Base-by-base conservation (phyloP, 2,888 invertebrate species). In the Bellardia bayeri region DNA sequence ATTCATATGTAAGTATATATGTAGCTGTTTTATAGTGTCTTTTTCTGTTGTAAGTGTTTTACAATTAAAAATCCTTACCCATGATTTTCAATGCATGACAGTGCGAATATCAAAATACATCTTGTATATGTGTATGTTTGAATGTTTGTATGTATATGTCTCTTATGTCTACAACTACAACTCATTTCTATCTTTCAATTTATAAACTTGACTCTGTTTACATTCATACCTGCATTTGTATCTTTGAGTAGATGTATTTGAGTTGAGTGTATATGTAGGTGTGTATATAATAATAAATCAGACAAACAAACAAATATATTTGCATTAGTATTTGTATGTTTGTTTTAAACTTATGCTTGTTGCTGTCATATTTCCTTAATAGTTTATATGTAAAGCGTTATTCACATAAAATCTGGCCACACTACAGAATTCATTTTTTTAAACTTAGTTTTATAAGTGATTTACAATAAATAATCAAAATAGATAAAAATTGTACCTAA, bases 61-160 rank as follows among this genome's bases (percentile, higher is more conserved):
- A 72, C 76, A 87, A 84, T 87, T 87, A 87, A 81, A 84, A 84
- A 66, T 63, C 76, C 80, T 84, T 78, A 72, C 81, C 66, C 76
- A 81, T 81, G 81, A 71, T 72, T 40, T 51, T 74, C 45, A 72
- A 66, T 64, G 56, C 45, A 74, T 16, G 56, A 16, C 33, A 58
- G 49, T 33, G 56, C 56, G 51, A 16, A 33, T 30, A 82, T 81
- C 76, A 81, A 76, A 64, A 72, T 64, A 51, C 33, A 76, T 56
- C n/a, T 71, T 76, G 45, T 45, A 45, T 51, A 11, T 16, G 16
- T 7, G 11, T 4, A 8, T 33, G 40, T 45, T 30, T 9, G 23
- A 23, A 23, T 23, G 51, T 51, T 33, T 51, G n/a, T 37, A 30
- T 51, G 16, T 49, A 13, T 40, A 13, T 64, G 37, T 64, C 23